Percentiles rank a stretch among this genome's conserved stretches.
These are phyloP conservation scores for Agriotes lineatus DNA, from an alignment of 2,888 invertebrate species.

Conservation along the genomic window DNA sequence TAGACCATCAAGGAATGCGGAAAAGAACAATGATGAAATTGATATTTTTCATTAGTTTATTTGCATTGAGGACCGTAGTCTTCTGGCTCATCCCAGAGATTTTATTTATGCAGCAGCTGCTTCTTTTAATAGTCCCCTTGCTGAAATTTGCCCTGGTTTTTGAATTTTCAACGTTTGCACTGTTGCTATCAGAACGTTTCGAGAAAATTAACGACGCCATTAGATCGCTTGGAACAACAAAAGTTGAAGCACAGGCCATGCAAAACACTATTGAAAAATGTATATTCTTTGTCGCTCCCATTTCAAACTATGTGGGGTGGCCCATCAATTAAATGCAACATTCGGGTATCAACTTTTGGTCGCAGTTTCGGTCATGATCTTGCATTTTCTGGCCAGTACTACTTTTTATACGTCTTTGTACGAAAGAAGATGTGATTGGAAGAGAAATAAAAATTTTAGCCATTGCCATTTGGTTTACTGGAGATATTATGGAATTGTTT, in stretches of 20 bases:
- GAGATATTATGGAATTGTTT: conserved; percentile 54
- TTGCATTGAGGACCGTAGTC: conserved; percentile 43
- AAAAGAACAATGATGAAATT: conserved; percentile 42
- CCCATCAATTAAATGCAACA: conserved; percentile 50
- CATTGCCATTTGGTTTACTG: conserved; percentile 52
- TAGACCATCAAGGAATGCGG: conserved; percentile 46
- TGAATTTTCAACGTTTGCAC: conserved; percentile 51
- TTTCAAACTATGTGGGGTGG: conserved; percentile 53
- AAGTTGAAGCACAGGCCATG: background rate
- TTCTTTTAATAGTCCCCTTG: conserved; percentile 48
- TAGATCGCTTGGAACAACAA: conserved; percentile 20
- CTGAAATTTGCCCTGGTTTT: conserved; percentile 55
- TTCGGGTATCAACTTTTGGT: conserved; percentile 54
- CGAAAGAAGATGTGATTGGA: conserved; percentile 38
- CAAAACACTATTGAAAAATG: conserved; percentile 45
- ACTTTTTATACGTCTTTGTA: conserved; percentile 54
- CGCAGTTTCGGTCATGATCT: conserved; percentile 51
- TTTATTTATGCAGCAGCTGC: conserved; percentile 50
- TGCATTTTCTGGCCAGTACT: conserved; percentile 54
- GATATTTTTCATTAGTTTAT: conserved; percentile 44
- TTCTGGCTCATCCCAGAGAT: conserved; percentile 47
- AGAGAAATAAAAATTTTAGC: conserved; percentile 43
- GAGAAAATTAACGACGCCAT: conserved; percentile 51
- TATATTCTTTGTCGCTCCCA: conserved; percentile 54
- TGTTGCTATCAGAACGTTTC: conserved; percentile 51